Percentiles rank a stretch among this genome's conserved stretches.
Evolutionary conservation across 2,797 vertebrate species (phyloP).

Genomic region (Nyctalus aviator): DNA sequence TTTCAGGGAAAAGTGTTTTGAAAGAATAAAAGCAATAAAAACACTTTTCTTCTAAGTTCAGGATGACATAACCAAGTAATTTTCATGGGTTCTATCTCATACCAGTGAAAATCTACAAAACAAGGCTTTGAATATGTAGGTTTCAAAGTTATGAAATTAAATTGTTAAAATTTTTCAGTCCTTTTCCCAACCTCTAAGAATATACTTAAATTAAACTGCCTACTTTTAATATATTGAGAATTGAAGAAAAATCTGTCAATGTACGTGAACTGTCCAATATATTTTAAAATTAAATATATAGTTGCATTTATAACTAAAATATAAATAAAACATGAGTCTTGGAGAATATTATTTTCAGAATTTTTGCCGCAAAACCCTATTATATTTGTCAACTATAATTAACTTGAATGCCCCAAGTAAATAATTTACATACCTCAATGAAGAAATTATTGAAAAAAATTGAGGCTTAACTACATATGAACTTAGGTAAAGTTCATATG

Average conservation of each 20-base stretch:
- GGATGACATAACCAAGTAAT: constrained; percentile 56
- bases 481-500: background rate
- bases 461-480: background rate
- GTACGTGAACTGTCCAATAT: background rate
- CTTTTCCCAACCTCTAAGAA: constrained; percentile 5
- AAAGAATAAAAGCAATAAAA: constrained; percentile 56
- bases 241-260: constrained; percentile 18
- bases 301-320: constrained; percentile 37
- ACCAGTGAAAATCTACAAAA: background rate
- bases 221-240: constrained; percentile 7
- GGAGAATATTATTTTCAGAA: constrained; percentile 5
- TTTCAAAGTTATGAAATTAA: background rate
- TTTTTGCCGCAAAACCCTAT: constrained; percentile 16
- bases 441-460: background rate
- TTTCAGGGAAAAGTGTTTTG: constrained; percentile 37
- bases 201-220: constrained; percentile 25
- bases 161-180: background rate
- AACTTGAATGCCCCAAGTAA: constrained; percentile 9
- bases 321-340: background rate
- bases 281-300: constrained; percentile 50
- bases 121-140: background rate
- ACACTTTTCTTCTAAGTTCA: background rate
- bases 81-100: constrained; percentile 39
- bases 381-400: background rate
- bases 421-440: background rate